Evolutionary conservation across 2,113 vertebrate genomes (phyloP), one percentile per base, ranked within the genome.

Genomic region (Zosterops pallidus): DNA sequence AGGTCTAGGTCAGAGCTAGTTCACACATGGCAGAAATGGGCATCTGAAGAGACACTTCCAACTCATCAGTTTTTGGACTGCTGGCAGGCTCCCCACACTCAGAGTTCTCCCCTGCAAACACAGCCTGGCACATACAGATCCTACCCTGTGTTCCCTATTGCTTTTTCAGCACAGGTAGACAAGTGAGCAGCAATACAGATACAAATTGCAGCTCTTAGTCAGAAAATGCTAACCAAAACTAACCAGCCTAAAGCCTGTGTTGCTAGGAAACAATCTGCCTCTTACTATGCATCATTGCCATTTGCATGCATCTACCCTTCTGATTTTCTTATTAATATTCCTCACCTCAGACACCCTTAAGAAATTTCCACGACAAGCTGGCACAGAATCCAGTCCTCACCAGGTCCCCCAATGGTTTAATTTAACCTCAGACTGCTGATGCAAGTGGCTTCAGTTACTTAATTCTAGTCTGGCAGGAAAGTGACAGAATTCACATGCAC

Each of bases 221-320:
- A 95, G 71, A 94, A 88, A 95, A 91, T 31, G 68, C 83, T 84
- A 93, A 94, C 92, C 42, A 77, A 86, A 90, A 88, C 92, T 92
- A 92, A 71, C 79, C 69, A 89, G 77, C 86, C 79, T 78, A 42
- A 89, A 93, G 91, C 60, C 80, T 49, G 42, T 52, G 95, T 96
- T 97, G 91, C 95, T 96, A 97, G 94, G 96, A 94, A 71, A 97
- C 96, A 71, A 53, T 55, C 76, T 94, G 56, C 86, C 71, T 89
- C 83, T 78, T 84, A 29, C 68, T 90, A 17, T 86, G 86, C 71
- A 59, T 92, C 65, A 26, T 75, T 80, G 25, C 69, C 13, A 23
- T 92, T 86, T 81, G 83, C 65, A 91, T 94, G 74, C 81, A 89
- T 67, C 12, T 41, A 17, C 53, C 72, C 46, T 69, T 84, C 81